Evolutionary conservation across 2,113 vertebrate species (phyloP).

Genomic region (Bufo gargarizans): DNA sequence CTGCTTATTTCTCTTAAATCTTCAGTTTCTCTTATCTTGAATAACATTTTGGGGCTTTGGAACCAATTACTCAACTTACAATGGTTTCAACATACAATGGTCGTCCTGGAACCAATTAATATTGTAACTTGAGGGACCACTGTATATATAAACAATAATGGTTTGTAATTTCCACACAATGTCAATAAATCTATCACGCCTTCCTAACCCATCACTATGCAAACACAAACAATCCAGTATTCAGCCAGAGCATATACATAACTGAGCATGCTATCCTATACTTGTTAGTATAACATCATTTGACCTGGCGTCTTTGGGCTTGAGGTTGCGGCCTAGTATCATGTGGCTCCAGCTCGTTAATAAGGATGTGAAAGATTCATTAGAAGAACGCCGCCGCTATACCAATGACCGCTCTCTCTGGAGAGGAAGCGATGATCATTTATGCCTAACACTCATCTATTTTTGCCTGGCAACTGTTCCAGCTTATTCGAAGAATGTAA

Average conservation of each 20-base stretch:
- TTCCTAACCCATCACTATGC: neutral
- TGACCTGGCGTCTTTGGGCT: constrained; percentile 24
- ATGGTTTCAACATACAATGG: too few relatives aligned
- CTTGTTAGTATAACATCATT: constrained; percentile 12
- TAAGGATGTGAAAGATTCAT: neutral
- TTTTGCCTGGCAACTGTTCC: constrained; percentile 48
- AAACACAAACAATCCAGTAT: neutral
- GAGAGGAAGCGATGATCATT: constrained; percentile 27
- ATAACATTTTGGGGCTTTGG: too few relatives aligned
- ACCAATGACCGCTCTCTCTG: neutral
- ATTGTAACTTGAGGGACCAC: too few relatives aligned
- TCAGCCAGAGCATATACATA: neutral
- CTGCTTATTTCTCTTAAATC: too few relatives aligned
- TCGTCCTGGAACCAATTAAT: too few relatives aligned
- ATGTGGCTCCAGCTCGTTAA: constrained; percentile 13
- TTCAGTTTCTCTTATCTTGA: too few relatives aligned
- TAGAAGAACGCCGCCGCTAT: neutral
- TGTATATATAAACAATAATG: neutral
- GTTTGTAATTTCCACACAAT: neutral
- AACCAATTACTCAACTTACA: too few relatives aligned
- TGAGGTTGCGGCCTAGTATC: neutral
- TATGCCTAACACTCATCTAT: constrained; percentile 46
- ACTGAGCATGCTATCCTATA: neutral
- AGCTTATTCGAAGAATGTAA: constrained; percentile 38
- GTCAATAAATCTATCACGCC: neutral